Evolutionary conservation across 2,888 invertebrate species (phyloP).

Genomic region (Melanostoma mellinum): DNA sequence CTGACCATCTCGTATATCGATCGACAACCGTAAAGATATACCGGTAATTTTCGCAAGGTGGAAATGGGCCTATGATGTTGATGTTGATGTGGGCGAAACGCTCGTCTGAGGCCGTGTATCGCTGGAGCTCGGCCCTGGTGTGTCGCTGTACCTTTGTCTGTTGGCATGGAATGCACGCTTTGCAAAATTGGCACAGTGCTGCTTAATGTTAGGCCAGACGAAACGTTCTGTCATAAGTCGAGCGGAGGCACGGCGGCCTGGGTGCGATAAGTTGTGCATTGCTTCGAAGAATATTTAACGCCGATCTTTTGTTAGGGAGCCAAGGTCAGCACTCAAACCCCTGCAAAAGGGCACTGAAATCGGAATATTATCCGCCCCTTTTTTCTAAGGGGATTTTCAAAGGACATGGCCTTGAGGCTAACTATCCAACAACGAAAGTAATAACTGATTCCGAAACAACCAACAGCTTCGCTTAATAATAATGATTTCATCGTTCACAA

Average conservation of each 20-base stretch:
- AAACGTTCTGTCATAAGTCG: conserved; percentile 33
- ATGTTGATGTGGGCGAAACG: no score
- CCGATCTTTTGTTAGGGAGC: conserved; percentile 5
- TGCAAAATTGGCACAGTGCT: no score
- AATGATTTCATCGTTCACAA: no score
- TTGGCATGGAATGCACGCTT: background rate
- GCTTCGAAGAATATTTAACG: conserved; percentile 19
- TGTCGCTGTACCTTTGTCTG: background rate
- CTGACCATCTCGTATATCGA: conserved; percentile 12
- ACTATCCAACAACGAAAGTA: no score
- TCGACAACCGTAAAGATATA: conserved; percentile 8
- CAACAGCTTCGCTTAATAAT: no score
- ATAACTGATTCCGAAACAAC: no score
- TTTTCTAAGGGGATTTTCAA: no score
- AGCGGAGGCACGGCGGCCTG: conserved; percentile 10
- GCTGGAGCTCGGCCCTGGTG: background rate
- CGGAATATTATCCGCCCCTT: no score
- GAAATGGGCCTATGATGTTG: conserved; percentile 8
- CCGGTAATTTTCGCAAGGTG: background rate
- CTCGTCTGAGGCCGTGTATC: background rate
- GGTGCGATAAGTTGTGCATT: conserved; percentile 26
- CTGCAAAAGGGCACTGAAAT: no score
- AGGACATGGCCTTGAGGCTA: no score
- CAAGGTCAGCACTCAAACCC: no score
- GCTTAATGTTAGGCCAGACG: conserved; percentile 25